Percentiles rank a stretch among this genome's conserved stretches.
Conservation (phyloP, 2,888 invertebrate genomes). For the Petrolisthes cinctipes region DNA sequence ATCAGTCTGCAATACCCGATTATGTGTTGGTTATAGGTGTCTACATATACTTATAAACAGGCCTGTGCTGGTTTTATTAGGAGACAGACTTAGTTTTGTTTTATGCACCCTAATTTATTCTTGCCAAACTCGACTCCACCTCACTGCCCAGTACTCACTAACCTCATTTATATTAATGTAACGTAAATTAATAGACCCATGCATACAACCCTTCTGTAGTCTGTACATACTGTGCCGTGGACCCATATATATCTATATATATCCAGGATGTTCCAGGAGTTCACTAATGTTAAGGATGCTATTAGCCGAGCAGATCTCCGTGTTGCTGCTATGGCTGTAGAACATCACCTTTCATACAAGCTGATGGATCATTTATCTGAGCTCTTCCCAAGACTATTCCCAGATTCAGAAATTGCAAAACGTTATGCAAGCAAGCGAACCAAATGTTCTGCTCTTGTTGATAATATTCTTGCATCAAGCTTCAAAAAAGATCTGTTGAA, state of each 20-base stretch:
- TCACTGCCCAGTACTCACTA: no score
- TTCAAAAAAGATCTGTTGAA: conserved; percentile 21
- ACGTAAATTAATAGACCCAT: no score
- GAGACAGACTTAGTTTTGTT: no score
- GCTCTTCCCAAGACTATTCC: neutral
- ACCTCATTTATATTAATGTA: no score
- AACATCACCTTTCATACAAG: conserved; percentile 7
- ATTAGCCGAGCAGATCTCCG: neutral
- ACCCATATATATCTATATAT: neutral
- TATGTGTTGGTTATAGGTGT: no score
- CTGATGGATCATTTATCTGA: conserved; percentile 15
- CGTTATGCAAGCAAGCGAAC: conserved; percentile 14
- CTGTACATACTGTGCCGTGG: neutral
- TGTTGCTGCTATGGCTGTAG: neutral
- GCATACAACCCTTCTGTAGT: no score
- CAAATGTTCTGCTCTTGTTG: conserved; percentile 3
- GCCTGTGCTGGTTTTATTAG: no score
- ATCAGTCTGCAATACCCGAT: no score
- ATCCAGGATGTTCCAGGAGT: neutral
- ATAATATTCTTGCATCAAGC: conserved; percentile 11
- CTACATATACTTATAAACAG: no score
- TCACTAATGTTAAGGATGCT: conserved; percentile 9
- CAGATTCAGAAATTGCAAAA: conserved; percentile 17
- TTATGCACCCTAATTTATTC: no score
- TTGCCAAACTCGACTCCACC: no score